Base-by-base conservation (phyloP, 1,140 invertebrate species). In the Drosophila busckii region DNA sequence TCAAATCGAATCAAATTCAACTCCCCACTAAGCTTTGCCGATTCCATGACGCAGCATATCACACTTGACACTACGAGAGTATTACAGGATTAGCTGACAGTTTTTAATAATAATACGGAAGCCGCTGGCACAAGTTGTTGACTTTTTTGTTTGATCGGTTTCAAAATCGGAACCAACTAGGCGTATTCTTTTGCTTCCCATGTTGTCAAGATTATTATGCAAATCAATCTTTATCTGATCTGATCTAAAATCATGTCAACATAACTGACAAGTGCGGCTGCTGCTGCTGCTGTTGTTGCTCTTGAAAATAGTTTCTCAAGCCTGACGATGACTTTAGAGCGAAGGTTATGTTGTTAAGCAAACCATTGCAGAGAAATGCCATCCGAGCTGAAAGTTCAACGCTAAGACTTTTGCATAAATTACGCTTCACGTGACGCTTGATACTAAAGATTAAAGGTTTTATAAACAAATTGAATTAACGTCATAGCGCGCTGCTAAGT, bases 21-120 rank as follows among this genome's bases (percentile, higher is more conserved):
- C n/a, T n/a, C n/a, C n/a, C n/a, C n/a, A n/a, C n/a, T n/a, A n/a
- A n/a, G n/a, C n/a, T n/a, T n/a, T n/a, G n/a, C 10, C 34, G 17
- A 19, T 6, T 31, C 20, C 29, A 40, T 52, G 49, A 34, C 49
- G 49, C 19, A 52, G n/a, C n/a, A n/a, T n/a, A n/a, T n/a, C n/a
- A n/a, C n/a, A n/a, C n/a, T n/a, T 52, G 41, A 42, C 38, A 35
- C 13, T 3, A 17, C 3, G 12, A 41, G 9, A 34, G n/a, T 8
- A 19, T 9, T 23, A 22, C 32, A 29, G 49, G 55, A 59, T 59
- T 44, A 59, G 9, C 10, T 4, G 10, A 9, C 19, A 16, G n/a
- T 16, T 20, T n/a, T n/a, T 9, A n/a, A 42, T n/a, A 31, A 41
- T 17, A 60, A 60, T 60, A 54, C 56, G 56, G 56, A 60, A 60